A percentile compares a stretch with the other conserved stretches of the same genome.
phyloP scores from a whole-genome alignment of 2,797 vertebrate species.

The Enteromius argenteus region DNA sequence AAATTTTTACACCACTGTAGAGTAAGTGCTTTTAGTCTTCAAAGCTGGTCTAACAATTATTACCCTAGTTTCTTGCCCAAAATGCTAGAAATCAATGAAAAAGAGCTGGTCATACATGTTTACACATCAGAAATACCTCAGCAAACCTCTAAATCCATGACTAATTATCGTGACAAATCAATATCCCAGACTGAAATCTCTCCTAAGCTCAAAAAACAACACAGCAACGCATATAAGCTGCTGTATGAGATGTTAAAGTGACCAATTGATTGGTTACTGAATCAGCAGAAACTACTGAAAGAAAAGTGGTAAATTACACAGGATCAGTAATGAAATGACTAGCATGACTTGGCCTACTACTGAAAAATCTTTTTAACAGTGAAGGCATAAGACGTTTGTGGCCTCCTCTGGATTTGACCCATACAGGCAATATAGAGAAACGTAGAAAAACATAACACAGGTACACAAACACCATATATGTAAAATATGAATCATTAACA shows the following conservation, averaged over 20 bases:
- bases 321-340: background rate
- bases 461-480: background rate
- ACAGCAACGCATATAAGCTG: constrained; percentile 31
- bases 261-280: background rate
- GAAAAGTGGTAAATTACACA: constrained; percentile 6
- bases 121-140: constrained; percentile 51
- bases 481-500: too few relatives aligned
- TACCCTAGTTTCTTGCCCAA: background rate
- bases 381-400: background rate
- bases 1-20: background rate
- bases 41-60: background rate
- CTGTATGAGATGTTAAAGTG: constrained; percentile 24
- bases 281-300: constrained; percentile 7
- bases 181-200: constrained; percentile 52
- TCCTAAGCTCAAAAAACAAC: constrained; percentile 50
- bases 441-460: constrained; percentile 45
- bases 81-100: constrained; percentile 58
- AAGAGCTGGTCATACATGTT: constrained; percentile 45
- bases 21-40: too few relatives aligned
- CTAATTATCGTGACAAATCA: constrained; percentile 58
- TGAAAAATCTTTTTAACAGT: background rate
- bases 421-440: constrained; percentile 24
- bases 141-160: constrained; percentile 58
- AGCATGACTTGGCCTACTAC: background rate
- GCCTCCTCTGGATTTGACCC: constrained; percentile 27